A percentile compares a stretch with the other conserved stretches of the same genome.
phyloP scores from a whole-genome alignment of 2,888 invertebrate genomes.

The Bruchidius siliquastri region DNA sequence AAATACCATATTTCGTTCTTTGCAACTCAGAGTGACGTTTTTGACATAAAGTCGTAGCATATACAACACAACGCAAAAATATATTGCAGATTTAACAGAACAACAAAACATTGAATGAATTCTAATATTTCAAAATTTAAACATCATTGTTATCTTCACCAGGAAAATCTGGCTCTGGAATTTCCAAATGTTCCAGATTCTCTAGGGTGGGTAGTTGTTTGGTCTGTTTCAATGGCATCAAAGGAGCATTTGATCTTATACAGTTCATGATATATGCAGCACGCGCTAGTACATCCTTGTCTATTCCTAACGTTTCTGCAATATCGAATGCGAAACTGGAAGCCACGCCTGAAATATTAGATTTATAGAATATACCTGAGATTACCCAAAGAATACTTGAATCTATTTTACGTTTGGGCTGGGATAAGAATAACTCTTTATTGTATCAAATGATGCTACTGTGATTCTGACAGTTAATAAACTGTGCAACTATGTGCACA shows the following conservation, averaged over 20 bases:
- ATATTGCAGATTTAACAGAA: too few species aligned
- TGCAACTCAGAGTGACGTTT: too few species aligned
- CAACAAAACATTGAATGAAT: too few species aligned
- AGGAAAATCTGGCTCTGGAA: conserved; percentile 15
- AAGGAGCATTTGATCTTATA: conserved; percentile 28
- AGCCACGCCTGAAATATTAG: conserved; percentile 22
- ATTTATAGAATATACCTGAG: background rate
- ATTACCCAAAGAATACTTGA: background rate
- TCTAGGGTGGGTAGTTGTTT: conserved; percentile 8
- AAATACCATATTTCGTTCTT: too few species aligned
- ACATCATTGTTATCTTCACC: background rate
- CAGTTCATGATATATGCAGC: conserved; percentile 49
- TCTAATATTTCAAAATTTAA: background rate
- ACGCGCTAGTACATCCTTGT: conserved; percentile 50
- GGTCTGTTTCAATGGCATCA: conserved; percentile 15
- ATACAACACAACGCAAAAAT: too few species aligned
- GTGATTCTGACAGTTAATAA: too few species aligned
- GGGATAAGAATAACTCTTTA: background rate
- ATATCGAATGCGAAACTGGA: conserved; percentile 64
- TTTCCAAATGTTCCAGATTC: conserved; percentile 13
- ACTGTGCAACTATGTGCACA: too few species aligned
- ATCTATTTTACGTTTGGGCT: background rate
- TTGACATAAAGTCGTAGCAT: too few species aligned
- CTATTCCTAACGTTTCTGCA: conserved; percentile 58
- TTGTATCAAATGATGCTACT: too few species aligned